Evolutionary conservation across 2,797 vertebrate species (phyloP), one percentile per base, ranked within the genome.

Genomic region (Clarias pachynema): DNA sequence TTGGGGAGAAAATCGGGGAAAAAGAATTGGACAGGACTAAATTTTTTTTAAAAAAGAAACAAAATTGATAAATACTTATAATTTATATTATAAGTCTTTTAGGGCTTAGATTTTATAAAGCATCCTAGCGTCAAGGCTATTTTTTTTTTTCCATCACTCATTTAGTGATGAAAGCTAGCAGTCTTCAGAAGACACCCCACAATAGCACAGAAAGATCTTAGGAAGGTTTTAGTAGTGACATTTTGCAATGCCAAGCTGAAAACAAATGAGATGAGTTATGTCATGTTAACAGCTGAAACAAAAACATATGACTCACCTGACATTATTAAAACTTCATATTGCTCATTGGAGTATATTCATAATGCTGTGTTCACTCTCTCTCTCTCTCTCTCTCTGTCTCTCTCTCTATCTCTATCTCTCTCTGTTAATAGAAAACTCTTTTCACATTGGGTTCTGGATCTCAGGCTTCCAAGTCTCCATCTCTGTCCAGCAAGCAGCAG

Each of bases 401-500:
- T 29, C 5, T 44, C 56, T 24, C 56, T 63, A 60, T 7, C 24
- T 26, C 56, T 22, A 9, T 66, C 26, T 68, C 14, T 10, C 26
- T 57, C 31, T 86, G 70, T 57, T 69, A 89, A 84, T 90, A 99
- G 98, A 99, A 99, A 94, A 99, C 98, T 0, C 92, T 99, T 72
- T 96, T 99, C 73, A 97, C 97, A 22, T 96, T 99, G 68, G 94
- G 97, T 12, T 95, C 95, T 79, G 95, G 94, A 34, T 94, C 96
- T 85, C 96, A 96, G 83, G 96, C 98, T 90, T 99, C 98, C 86
- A 98, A 99, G 75, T 99, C 98, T 66, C 98, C 98, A 0, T 99
- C 98, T 22, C 93, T 97, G 72, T 96, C 96, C 80, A 96, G 97
- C 84, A 99, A 99, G 91, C 98, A 99, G 85, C 98, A 99, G 91